These are phyloP conservation scores for Chrysotoxum bicinctum DNA, from an alignment of 2,888 invertebrate genomes.

Conservation along the genomic window DNA sequence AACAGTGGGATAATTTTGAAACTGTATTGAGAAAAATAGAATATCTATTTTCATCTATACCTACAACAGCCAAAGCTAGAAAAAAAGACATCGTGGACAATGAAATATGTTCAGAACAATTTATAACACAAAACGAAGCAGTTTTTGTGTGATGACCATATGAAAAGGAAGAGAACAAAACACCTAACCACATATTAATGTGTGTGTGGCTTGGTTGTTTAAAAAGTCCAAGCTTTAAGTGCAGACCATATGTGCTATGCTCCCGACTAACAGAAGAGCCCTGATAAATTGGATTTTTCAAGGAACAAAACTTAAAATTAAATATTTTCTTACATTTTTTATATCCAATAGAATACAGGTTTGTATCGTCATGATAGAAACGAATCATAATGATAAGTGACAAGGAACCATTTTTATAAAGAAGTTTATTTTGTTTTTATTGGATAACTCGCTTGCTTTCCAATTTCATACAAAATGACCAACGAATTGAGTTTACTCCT, in stretches of 20 bases:
- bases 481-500: too few species aligned
- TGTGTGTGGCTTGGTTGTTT: background rate
- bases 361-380: too few species aligned
- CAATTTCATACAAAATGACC: too few species aligned
- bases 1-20: slow-evolving; percentile 24
- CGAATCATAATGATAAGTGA: too few species aligned
- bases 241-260: slow-evolving; percentile 42
- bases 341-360: too few species aligned
- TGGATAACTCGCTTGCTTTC: too few species aligned
- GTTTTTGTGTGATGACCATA: slow-evolving; percentile 5
- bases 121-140: slow-evolving; percentile 57
- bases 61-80: background rate
- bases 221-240: slow-evolving; percentile 45
- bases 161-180: slow-evolving; percentile 6
- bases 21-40: slow-evolving; percentile 40
- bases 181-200: slow-evolving; percentile 31
- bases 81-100: background rate
- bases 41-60: slow-evolving; percentile 5
- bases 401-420: too few species aligned
- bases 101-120: slow-evolving; percentile 45
- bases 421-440: too few species aligned
- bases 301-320: background rate
- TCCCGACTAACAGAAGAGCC: slow-evolving; percentile 29
- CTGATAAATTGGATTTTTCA: background rate
- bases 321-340: too few species aligned